phyloP scores from a whole-genome alignment of 2,113 vertebrate species.

The Noctilio leporinus region DNA sequence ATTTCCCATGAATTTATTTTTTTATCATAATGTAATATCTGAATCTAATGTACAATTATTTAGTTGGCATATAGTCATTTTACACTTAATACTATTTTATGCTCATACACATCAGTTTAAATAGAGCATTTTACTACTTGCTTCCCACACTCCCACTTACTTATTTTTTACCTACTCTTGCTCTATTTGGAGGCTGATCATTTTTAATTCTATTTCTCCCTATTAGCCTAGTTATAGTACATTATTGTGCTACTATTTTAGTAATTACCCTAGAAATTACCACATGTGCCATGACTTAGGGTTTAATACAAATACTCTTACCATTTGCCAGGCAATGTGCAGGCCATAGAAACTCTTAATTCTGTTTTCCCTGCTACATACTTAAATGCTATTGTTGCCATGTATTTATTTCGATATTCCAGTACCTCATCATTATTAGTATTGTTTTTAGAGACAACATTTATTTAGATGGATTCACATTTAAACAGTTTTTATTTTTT shows the following conservation, averaged over 20 bases:
- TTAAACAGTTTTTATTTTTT: neutral
- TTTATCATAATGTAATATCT: neutral
- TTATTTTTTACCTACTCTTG: neutral
- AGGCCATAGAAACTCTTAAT: neutral
- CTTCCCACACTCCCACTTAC: neutral
- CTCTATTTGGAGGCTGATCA: neutral
- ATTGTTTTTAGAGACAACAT: neutral
- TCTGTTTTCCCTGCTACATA: neutral
- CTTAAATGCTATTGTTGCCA: neutral
- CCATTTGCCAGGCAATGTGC: neutral
- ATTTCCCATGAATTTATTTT: neutral
- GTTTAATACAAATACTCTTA: neutral
- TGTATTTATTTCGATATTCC: neutral
- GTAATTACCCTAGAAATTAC: neutral
- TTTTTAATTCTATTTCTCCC: neutral
- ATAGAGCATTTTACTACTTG: neutral
- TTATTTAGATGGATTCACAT: neutral
- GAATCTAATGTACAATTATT: neutral
- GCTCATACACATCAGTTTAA: neutral
- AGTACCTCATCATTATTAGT: neutral
- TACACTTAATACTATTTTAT: neutral
- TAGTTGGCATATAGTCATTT: neutral
- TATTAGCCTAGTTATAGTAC: neutral
- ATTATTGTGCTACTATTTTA: neutral
- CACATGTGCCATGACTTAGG: neutral